phyloP scores from a whole-genome alignment of 2,797 vertebrate genomes.

The Pipistrellus pygmaeus region DNA sequence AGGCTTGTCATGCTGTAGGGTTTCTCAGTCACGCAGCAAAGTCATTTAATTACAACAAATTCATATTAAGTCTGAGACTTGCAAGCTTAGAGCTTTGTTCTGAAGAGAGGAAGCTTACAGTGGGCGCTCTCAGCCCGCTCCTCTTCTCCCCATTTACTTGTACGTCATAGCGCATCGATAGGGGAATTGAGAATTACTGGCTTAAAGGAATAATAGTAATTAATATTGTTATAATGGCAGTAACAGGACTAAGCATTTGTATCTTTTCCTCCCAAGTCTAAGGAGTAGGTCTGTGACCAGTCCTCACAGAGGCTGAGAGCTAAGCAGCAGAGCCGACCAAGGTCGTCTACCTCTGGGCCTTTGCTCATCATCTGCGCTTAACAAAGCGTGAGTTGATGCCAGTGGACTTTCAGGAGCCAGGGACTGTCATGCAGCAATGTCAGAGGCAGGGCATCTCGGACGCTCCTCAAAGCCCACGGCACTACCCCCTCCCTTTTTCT shows the following conservation, averaged over 20 bases:
- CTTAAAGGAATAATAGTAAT: not conserved
- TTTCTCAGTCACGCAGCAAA: slow-evolving; percentile 1
- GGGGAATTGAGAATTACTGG: not conserved
- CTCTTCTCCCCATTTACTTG: rapidly evolving
- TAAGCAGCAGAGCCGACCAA: not conserved
- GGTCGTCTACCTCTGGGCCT: not conserved
- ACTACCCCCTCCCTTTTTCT: not conserved
- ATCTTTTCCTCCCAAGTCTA: not conserved
- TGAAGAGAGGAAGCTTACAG: not conserved
- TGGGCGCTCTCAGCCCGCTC: not conserved
- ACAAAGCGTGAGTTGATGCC: not conserved
- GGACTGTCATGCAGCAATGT: not conserved
- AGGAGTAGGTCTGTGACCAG: not conserved
- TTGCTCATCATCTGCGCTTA: not conserved
- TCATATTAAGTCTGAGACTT: not conserved
- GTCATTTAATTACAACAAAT: not conserved
- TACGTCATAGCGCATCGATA: rapidly evolving
- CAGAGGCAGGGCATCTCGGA: not conserved
- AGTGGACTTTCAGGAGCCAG: not conserved
- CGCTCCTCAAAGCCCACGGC: not conserved
- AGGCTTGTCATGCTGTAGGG: not conserved
- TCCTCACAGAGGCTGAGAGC: not conserved
- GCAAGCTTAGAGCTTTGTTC: not conserved
- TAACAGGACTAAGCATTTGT: not conserved
- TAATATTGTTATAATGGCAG: not conserved